These are phyloP conservation scores for Carabus problematicus DNA, from an alignment of 2,888 invertebrate species.

Conservation along the genomic window DNA sequence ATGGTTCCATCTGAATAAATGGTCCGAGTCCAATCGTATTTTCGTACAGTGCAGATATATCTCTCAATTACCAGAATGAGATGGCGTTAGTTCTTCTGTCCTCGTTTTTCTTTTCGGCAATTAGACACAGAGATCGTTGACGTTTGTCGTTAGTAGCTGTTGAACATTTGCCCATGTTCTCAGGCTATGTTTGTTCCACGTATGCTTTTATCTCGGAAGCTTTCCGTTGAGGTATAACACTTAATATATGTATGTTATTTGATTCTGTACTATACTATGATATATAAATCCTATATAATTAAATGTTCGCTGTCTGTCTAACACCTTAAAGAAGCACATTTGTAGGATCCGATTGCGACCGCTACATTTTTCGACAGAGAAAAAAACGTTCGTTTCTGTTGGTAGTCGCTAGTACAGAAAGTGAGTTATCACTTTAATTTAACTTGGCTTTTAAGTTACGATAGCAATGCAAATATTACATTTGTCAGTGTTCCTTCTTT, in stretches of 20 bases:
- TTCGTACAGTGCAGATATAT: slow-evolving; percentile 8
- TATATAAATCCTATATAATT: no score
- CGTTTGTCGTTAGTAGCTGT: slow-evolving; percentile 4
- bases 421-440: slow-evolving; percentile 40
- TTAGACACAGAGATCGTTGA: slow-evolving; percentile 19
- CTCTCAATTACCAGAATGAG: slow-evolving; percentile 29
- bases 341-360: no score
- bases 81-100: slow-evolving; percentile 12
- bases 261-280: no score
- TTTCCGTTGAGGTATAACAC: no score
- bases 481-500: slow-evolving; percentile 32
- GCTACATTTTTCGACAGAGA: neutral
- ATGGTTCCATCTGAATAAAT: slow-evolving; percentile 13
- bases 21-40: slow-evolving; percentile 6
- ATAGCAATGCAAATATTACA: slow-evolving; percentile 34
- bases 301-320: no score
- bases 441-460: slow-evolving; percentile 38
- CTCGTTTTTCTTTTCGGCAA: slow-evolving; percentile 32
- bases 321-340: no score
- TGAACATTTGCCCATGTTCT: neutral
- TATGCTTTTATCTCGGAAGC: no score
- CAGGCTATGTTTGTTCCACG: neutral
- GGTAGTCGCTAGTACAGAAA: slow-evolving; percentile 1
- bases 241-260: no score
- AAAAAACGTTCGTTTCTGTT: slow-evolving; percentile 1